phyloP scores from a whole-genome alignment of 2,888 invertebrate species.

The Ophion ellenae region DNA sequence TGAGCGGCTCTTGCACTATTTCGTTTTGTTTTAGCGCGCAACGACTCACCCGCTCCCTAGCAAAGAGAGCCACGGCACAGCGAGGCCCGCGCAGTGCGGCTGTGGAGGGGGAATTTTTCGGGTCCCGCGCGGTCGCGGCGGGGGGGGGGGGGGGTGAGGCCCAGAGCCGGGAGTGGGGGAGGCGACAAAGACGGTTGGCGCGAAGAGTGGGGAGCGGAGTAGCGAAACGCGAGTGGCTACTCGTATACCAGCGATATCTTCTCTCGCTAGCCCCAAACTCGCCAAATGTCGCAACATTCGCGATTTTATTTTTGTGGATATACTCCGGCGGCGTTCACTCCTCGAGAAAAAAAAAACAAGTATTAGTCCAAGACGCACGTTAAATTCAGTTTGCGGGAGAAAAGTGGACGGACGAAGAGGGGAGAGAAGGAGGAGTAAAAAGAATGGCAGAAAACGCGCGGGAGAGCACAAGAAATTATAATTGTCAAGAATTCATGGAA shows the following conservation, averaged over 20 bases:
- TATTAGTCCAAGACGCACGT: slow-evolving; percentile 2
- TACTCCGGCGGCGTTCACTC: slow-evolving; percentile 25
- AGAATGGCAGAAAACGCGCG: slow-evolving; percentile 29
- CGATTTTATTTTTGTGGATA: slow-evolving; percentile 28
- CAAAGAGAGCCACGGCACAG: slow-evolving; percentile 49
- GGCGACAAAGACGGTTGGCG: slow-evolving; percentile 9
- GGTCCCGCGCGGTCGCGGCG: background rate
- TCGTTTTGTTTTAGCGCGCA: slow-evolving; percentile 81
- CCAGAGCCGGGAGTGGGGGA: background rate
- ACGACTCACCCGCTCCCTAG: slow-evolving; percentile 69
- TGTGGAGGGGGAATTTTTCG: slow-evolving; percentile 25
- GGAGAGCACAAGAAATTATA: slow-evolving; percentile 75
- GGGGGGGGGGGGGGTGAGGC: slow-evolving; percentile 24
- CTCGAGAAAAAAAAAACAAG: background rate
- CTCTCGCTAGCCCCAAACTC: background rate
- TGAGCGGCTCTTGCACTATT: slow-evolving; percentile 80
- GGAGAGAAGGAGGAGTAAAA: slow-evolving; percentile 6
- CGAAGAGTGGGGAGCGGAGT: slow-evolving; percentile 7
- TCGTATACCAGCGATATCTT: slow-evolving; percentile 15
- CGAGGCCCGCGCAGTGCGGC: slow-evolving; percentile 17
- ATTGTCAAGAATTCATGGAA: slow-evolving; percentile 72
- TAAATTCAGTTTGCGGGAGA: background rate
- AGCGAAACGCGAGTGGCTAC: slow-evolving; percentile 7
- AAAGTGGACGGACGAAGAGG: slow-evolving; percentile 1
- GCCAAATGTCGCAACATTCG: slow-evolving; percentile 51